A percentile compares a stretch with the other conserved stretches of the same genome.
These are phyloP conservation scores for Serripes groenlandicus DNA, from an alignment of 2,888 invertebrate genomes.

Conservation along the genomic window DNA sequence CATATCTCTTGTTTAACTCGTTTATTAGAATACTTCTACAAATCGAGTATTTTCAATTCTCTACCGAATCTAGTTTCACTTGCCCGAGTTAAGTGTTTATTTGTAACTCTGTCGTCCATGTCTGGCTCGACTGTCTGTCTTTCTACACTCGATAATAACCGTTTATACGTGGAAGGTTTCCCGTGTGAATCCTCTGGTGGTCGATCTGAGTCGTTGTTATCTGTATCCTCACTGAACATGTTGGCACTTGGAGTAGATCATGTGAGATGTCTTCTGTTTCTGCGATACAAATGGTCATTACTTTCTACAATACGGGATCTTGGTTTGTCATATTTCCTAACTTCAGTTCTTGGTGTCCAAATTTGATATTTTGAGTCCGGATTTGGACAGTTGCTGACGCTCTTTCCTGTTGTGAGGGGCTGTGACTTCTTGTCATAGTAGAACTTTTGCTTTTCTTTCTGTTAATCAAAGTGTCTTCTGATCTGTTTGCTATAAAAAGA, in stretches of 20 bases:
- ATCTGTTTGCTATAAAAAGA: slow-evolving; percentile 8
- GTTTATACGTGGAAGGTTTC: too few species aligned
- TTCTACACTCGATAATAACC: too few species aligned
- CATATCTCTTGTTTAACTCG: too few species aligned
- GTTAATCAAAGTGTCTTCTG: slow-evolving; percentile 20
- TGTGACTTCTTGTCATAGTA: slow-evolving; percentile 22
- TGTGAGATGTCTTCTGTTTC: slow-evolving; percentile 33
- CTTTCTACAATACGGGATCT: slow-evolving; percentile 17
- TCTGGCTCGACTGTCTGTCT: too few species aligned
- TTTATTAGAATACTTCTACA: too few species aligned
- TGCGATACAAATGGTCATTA: slow-evolving; percentile 21
- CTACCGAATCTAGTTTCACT: too few species aligned
- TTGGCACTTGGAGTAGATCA: slow-evolving; percentile 10
- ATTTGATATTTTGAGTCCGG: neutral
- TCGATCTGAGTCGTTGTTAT: too few species aligned
- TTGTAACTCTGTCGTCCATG: too few species aligned
- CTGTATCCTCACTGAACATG: too few species aligned
- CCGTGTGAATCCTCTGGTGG: too few species aligned
- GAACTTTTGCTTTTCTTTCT: slow-evolving; percentile 32
- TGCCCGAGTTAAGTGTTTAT: too few species aligned
- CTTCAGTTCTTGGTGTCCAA: slow-evolving; percentile 34
- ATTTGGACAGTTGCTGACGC: slow-evolving; percentile 9
- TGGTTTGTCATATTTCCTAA: slow-evolving; percentile 38
- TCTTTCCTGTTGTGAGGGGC: neutral
- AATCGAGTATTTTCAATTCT: too few species aligned